A percentile compares a stretch with the other conserved stretches of the same genome.
phyloP scores from a whole-genome alignment of 2,113 vertebrate species.

The Ia io region DNA sequence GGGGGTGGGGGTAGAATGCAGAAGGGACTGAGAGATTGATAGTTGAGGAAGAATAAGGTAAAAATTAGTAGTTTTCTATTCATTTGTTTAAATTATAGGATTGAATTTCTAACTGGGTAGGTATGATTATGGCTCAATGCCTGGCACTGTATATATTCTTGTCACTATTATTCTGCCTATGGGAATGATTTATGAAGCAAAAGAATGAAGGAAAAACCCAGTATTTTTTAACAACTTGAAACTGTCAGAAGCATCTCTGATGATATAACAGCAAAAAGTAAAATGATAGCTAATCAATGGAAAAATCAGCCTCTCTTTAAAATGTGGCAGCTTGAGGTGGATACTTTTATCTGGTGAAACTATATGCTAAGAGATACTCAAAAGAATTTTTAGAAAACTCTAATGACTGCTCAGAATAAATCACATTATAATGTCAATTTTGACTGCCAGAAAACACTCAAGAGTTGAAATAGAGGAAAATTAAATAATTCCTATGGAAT shows the following conservation, averaged over 20 bases:
- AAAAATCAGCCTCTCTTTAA: constrained; percentile 18
- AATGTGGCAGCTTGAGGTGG: not conserved
- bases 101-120: not conserved
- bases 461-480: not conserved
- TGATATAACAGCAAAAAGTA: not conserved
- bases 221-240: constrained; percentile 38
- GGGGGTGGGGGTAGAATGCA: not conserved
- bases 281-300: constrained; percentile 40
- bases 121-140: not conserved
- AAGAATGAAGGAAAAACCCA: not conserved
- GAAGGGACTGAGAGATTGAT: not conserved
- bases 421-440: not conserved
- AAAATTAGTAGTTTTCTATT: not conserved
- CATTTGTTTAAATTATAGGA: not conserved
- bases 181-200: not conserved
- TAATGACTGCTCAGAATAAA: not conserved
- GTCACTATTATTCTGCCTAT: not conserved
- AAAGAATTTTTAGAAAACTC: not conserved
- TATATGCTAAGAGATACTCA: not conserved
- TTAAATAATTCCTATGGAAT: not conserved
- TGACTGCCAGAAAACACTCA: not conserved
- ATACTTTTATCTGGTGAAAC: constrained; percentile 1
- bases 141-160: not conserved
- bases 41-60: not conserved
- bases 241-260: constrained; percentile 20